Percentiles rank a stretch among this genome's conserved stretches.
These are phyloP conservation scores for Diceros bicornis DNA, from an alignment of 2,797 vertebrate genomes.

Conservation along the genomic window DNA sequence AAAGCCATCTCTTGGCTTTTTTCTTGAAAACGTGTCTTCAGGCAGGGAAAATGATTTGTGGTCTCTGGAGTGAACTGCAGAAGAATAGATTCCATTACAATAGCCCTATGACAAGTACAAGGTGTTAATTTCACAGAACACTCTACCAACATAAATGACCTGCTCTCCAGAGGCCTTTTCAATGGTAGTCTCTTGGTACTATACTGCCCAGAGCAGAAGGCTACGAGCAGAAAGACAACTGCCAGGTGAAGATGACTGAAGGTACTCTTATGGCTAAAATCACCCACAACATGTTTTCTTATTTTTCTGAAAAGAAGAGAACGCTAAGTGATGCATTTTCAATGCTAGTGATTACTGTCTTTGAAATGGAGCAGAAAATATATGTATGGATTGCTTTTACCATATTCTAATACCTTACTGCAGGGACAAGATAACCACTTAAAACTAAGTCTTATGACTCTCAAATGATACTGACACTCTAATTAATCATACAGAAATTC, in stretches of 20 bases:
- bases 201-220: not conserved
- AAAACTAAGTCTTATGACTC: not conserved
- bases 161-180: conserved; percentile 58
- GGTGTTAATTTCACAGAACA: conserved; percentile 78
- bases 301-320: conserved; percentile 3
- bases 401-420: not conserved
- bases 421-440: not conserved
- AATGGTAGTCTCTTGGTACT: not conserved
- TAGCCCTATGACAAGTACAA: not conserved
- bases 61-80: conserved; percentile 75
- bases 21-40: conserved; percentile 78
- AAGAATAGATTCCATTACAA: conserved; percentile 81
- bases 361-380: not conserved
- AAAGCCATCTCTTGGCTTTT: conserved; percentile 80
- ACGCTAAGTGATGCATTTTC: not conserved
- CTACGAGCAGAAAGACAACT: not conserved
- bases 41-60: conserved; percentile 81
- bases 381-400: not conserved
- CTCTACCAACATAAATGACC: not conserved
- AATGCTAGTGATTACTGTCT: not conserved
- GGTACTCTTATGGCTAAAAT: not conserved
- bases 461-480: not conserved
- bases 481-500: not conserved
- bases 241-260: not conserved
- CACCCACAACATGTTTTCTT: not conserved